Percentiles rank a stretch among this genome's conserved stretches.
Evolutionary conservation across 2,888 invertebrate species (phyloP).

Genomic region (Cryptus viduatorius): DNA sequence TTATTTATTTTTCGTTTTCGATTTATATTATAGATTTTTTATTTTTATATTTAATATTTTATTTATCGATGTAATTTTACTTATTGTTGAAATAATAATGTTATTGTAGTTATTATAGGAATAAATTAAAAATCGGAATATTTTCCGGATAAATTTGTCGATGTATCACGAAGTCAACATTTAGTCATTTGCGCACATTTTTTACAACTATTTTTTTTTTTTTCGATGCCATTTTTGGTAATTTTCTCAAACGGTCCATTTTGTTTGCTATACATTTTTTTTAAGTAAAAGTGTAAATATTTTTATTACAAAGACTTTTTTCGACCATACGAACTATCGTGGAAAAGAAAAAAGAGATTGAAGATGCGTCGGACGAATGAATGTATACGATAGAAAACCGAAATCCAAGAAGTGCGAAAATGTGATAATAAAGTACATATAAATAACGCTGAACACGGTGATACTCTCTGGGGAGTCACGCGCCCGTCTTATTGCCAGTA

Average conservation of each 20-base stretch:
- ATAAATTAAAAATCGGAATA: no score
- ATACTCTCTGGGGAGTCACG: slow-evolving; percentile 30
- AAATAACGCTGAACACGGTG: background rate
- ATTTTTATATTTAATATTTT: no score
- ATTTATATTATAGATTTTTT: no score
- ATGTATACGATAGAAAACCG: background rate
- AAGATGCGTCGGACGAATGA: background rate
- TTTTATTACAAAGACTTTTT: slow-evolving; percentile 10
- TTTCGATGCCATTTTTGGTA: no score
- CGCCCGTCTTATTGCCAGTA: slow-evolving; percentile 18
- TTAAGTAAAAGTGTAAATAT: background rate
- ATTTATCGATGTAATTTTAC: no score
- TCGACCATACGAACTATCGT: background rate
- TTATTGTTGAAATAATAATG: no score
- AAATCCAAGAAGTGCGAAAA: background rate
- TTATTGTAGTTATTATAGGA: no score
- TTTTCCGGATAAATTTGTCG: no score
- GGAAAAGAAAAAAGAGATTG: background rate
- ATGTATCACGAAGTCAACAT: no score
- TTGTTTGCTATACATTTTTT: background rate
- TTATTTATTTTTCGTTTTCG: no score
- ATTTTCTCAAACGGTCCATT: background rate
- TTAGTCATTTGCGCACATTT: background rate
- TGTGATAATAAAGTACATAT: slow-evolving; percentile 16
- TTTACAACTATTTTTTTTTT: no score